These are phyloP conservation scores for Acanthosepion pharaonis DNA, from an alignment of 2,888 invertebrate species.

Conservation along the genomic window DNA sequence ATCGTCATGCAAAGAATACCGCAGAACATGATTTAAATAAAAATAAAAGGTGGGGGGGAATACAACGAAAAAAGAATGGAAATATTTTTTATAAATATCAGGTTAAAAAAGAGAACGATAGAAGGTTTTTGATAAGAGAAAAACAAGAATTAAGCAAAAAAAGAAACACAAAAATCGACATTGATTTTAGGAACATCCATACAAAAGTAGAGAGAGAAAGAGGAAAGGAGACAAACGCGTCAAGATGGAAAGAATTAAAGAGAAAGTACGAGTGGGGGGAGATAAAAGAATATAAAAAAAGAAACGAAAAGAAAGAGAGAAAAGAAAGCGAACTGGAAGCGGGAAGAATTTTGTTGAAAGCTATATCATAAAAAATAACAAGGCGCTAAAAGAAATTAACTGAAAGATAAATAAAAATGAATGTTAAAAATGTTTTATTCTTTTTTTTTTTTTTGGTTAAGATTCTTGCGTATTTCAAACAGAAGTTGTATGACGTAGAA, in stretches of 20 bases:
- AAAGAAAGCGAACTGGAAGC: background rate
- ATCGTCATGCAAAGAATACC: background rate
- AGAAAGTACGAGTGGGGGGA: background rate
- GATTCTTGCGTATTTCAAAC: background rate
- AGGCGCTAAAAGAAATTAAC: slow-evolving; percentile 11
- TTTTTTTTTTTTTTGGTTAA: background rate
- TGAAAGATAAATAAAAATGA: slow-evolving; percentile 6
- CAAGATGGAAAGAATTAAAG: background rate
- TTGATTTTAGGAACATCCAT: background rate
- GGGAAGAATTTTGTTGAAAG: background rate
- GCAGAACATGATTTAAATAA: slow-evolving; percentile 9
- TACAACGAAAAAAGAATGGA: background rate
- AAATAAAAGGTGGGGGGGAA: background rate
- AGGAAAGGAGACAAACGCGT: background rate
- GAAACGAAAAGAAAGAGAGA: background rate
- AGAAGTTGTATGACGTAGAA: background rate
- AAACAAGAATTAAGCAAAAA: background rate
- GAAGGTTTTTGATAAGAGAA: background rate
- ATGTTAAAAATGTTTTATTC: background rate
- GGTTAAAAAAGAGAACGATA: background rate
- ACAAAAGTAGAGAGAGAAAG: background rate
- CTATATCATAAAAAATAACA: background rate
- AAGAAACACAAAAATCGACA: background rate
- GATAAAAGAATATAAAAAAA: background rate
- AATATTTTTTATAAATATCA: background rate